Evolutionary conservation across 2,888 invertebrate species (phyloP), one percentile per base, ranked within the genome.

Genomic region (Hemistola chrysoprasaria): DNA sequence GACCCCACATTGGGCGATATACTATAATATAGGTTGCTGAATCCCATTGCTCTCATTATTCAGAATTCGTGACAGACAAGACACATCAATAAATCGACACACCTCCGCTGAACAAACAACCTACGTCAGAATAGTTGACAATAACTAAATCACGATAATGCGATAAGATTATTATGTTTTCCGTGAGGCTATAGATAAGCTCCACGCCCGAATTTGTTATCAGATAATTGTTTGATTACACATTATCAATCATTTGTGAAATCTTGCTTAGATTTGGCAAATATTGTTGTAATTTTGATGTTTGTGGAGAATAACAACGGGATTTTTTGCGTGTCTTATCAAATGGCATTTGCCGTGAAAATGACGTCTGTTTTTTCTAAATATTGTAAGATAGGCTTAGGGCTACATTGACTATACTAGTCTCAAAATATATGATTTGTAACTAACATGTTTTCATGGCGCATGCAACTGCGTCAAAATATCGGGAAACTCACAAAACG

Each of bases 71-170:
- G 28, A 34, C 6, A 24, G 10, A 24, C 28, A 29, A 16, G 22
- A 26, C 16, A 11, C 20, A 21, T 8, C 2, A 59, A 59, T 53
- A 57, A n/a, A 28, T 7, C 41, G 67, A 68, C 69, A 70, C 69
- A 68, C 70, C 70, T 69, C 67, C 60, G 16, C 48, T 53, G 53
- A 57, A 54, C 47, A 42, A 33, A 31, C 6, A 22, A n/a, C 21
- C 33, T 41, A 11, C 48, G 50, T 37, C 45, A 35, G 1, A n/a
- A 21, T 6, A 27, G 27, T 11, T 22, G 25, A 35, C 22, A 34
- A 36, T 31, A 30, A 22, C 30, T 22, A 33, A 24, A 37, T 32
- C 38, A 28, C 28, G 11, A 25, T 11, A 32, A 49, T 36, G 11
- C 16, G 26, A 46, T 50, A 46, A 37, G 33, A 38, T 31, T 27